Evolutionary conservation across 92 coral and sea anemone species (phyloP).

Genomic region (Ricordea florida): DNA sequence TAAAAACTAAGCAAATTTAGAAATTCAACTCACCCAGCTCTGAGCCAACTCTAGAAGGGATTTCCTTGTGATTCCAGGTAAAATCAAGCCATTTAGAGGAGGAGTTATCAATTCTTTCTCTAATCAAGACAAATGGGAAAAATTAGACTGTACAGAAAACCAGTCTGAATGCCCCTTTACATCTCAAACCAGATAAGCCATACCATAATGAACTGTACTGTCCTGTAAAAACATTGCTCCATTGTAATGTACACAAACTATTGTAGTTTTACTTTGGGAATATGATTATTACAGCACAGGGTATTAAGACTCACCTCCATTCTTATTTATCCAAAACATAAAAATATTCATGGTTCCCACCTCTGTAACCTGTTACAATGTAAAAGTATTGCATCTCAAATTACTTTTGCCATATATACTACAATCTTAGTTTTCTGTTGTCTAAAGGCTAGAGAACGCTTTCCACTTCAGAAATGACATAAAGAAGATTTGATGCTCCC

Average conservation of each 20-base stretch:
- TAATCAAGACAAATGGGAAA: not conserved
- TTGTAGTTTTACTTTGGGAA: no score
- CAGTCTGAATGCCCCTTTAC: not conserved
- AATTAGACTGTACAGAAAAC: not conserved
- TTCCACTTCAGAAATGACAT: no score
- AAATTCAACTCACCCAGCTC: constrained; percentile 74
- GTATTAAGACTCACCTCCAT: constrained; percentile 75
- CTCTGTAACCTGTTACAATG: constrained; percentile 82
- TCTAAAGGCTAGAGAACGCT: no score
- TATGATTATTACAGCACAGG: no score
- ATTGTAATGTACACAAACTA: no score
- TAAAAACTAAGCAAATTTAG: not conserved
- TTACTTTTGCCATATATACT: not conserved
- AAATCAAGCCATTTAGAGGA: constrained; percentile 89
- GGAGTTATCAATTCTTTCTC: constrained; percentile 93
- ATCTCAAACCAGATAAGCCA: not conserved
- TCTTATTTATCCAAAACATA: constrained; percentile 86
- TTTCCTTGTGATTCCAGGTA: constrained; percentile 90
- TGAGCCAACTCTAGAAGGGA: constrained; percentile 81
- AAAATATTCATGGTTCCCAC: constrained; percentile 99
- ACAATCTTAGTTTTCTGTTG: no score
- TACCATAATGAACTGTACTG: no score
- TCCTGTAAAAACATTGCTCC: no score
- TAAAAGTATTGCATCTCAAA: not conserved
- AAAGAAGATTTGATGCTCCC: no score